Evolutionary conservation across 1,140 invertebrate species (phyloP).

Genomic region (Magallana ariakensis): DNA sequence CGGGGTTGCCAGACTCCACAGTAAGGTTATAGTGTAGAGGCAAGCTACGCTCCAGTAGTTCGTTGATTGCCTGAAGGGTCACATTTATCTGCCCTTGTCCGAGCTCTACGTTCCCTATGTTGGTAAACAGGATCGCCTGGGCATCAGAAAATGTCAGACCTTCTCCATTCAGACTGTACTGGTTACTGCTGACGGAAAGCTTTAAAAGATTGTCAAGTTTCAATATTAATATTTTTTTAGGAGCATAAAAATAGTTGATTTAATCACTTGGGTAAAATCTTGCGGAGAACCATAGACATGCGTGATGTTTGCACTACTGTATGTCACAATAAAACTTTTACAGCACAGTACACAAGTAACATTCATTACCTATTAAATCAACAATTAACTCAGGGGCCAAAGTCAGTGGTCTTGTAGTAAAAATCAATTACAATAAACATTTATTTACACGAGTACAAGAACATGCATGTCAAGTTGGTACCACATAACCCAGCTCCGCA

Average conservation of each 20-base stretch:
- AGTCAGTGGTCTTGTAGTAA: no score
- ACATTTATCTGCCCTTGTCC: neutral
- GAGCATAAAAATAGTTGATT: neutral
- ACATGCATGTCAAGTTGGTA: neutral
- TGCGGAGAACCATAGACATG: no score
- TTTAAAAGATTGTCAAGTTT: neutral
- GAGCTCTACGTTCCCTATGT: conserved; percentile 27
- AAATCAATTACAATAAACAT: no score
- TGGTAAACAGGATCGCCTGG: neutral
- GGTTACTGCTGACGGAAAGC: conserved; percentile 4
- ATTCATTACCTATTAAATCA: no score
- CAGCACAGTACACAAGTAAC: no score
- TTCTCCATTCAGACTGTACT: neutral
- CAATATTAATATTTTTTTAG: neutral
- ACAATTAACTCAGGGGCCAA: no score
- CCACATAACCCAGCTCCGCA: neutral
- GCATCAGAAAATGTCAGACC: conserved; percentile 6
- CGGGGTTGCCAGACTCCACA: neutral
- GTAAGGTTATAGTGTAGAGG: conserved; percentile 8
- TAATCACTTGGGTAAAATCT: no score
- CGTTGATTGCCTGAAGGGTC: neutral
- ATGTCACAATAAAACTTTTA: no score
- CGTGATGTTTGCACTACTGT: no score
- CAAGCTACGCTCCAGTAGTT: neutral
- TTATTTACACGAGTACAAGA: neutral